phyloP scores from a whole-genome alignment of 2,113 vertebrate species.

The Pelvicachromis taeniatus region DNA sequence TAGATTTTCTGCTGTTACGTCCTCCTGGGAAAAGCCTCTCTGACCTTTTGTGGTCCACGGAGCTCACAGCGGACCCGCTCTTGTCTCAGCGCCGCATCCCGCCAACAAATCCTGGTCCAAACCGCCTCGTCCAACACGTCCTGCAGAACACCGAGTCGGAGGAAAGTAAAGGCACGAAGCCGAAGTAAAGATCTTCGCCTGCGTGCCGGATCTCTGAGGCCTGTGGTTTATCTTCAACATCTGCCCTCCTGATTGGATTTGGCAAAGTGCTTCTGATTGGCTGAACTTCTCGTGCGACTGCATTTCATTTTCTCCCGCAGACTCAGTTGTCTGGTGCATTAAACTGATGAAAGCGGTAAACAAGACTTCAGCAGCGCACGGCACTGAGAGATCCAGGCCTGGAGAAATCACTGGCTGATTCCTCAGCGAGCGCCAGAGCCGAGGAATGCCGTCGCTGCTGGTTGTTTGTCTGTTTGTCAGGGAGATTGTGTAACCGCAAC shows the following conservation, averaged over 20 bases:
- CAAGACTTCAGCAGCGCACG: neutral
- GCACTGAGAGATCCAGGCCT: neutral
- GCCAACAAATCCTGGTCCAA: neutral
- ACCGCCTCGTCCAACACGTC: neutral
- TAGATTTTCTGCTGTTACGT: constrained; percentile 55
- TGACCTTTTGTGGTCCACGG: neutral
- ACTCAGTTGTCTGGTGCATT: neutral
- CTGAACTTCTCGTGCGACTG: neutral
- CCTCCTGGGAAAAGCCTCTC: constrained; percentile 7
- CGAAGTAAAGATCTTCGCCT: neutral
- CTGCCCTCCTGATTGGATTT: neutral
- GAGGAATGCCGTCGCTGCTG: neutral
- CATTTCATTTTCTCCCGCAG: constrained; percentile 3
- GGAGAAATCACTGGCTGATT: neutral
- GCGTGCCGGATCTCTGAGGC: neutral
- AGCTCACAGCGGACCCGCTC: neutral
- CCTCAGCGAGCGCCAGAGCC: neutral
- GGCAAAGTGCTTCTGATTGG: neutral
- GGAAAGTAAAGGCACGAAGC: neutral
- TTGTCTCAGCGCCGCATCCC: accelerated
- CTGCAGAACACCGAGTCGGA: neutral
- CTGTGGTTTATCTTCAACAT: neutral
- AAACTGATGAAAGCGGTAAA: constrained; percentile 40
- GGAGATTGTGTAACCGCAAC: neutral
- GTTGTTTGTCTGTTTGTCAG: neutral